These are phyloP conservation scores for Myripristis jacobus DNA, from an alignment of 2,797 vertebrate genomes.

Conservation along the genomic window DNA sequence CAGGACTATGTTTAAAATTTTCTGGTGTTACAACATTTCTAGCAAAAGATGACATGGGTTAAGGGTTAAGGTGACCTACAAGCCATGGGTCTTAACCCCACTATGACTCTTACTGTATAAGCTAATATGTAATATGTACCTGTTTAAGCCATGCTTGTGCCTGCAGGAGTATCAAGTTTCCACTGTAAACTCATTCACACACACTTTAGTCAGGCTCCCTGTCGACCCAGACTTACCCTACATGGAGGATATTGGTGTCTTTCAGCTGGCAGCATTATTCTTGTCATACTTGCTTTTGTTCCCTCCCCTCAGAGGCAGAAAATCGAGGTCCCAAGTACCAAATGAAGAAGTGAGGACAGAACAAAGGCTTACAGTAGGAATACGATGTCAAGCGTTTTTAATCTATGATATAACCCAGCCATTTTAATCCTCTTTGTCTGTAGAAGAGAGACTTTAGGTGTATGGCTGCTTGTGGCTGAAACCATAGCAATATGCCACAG, in stretches of 20 bases:
- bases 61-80: constrained; percentile 47
- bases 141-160: constrained; percentile 12
- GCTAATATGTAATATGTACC: constrained; percentile 4
- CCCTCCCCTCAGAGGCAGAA: constrained; percentile 20
- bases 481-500: constrained; percentile 28
- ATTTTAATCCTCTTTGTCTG: constrained; percentile 47
- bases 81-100: background rate
- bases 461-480: constrained; percentile 26
- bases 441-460: constrained; percentile 40
- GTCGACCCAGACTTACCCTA: constrained; percentile 38
- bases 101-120: constrained; percentile 1
- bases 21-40: constrained; percentile 57
- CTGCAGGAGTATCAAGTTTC: background rate
- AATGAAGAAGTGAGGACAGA: constrained; percentile 69
- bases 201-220: constrained; percentile 7
- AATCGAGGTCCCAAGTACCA: constrained; percentile 41
- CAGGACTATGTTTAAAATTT: constrained; percentile 38
- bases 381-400: constrained; percentile 51
- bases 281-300: constrained; percentile 29
- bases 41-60: constrained; percentile 65
- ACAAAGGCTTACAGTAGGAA: constrained; percentile 57
- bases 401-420: constrained; percentile 41
- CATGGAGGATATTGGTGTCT: constrained; percentile 45
- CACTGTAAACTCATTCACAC: constrained; percentile 17
- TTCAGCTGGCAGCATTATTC: constrained; percentile 43